phyloP scores from a whole-genome alignment of 2,113 vertebrate species.

The Pangasianodon hypophthalmus region DNA sequence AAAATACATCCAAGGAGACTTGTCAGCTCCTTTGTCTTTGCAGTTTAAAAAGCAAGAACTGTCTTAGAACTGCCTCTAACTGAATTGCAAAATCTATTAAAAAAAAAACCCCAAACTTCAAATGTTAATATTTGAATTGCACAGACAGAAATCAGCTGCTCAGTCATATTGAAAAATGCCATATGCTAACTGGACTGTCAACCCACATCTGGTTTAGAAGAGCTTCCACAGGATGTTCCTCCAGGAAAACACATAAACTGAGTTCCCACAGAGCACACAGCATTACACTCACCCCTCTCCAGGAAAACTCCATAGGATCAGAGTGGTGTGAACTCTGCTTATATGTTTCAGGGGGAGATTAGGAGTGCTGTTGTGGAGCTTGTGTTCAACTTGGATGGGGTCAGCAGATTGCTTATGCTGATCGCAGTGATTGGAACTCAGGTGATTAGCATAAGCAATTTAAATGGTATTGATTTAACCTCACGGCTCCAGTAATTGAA shows the following conservation, averaged over 20 bases:
- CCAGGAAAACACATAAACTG: neutral
- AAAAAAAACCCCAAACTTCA: neutral
- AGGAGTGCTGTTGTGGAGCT: conserved; percentile 43
- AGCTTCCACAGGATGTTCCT: conserved; percentile 18
- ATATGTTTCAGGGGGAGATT: conserved; percentile 80
- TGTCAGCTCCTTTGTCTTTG: neutral
- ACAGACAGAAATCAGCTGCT: conserved; percentile 33
- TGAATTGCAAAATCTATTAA: neutral
- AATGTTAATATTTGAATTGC: neutral
- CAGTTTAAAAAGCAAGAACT: neutral
- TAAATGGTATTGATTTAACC: conserved; percentile 97
- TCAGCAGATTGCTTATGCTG: conserved; percentile 95
- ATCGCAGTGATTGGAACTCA: conserved; percentile 87
- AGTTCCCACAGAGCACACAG: neutral
- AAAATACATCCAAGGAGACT: neutral
- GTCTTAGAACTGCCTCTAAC: neutral
- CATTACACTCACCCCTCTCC: neutral
- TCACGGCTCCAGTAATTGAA: conserved; percentile 93
- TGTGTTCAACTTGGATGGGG: conserved; percentile 76
- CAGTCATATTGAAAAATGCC: conserved; percentile 26
- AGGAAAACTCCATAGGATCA: conserved; percentile 16
- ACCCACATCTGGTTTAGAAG: conserved; percentile 32
- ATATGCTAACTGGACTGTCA: conserved; percentile 32
- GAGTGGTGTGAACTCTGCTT: conserved; percentile 78
- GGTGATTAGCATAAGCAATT: conserved; percentile 98